phyloP scores from a whole-genome alignment of 2,797 vertebrate genomes.

The Gallinago solitaria region DNA sequence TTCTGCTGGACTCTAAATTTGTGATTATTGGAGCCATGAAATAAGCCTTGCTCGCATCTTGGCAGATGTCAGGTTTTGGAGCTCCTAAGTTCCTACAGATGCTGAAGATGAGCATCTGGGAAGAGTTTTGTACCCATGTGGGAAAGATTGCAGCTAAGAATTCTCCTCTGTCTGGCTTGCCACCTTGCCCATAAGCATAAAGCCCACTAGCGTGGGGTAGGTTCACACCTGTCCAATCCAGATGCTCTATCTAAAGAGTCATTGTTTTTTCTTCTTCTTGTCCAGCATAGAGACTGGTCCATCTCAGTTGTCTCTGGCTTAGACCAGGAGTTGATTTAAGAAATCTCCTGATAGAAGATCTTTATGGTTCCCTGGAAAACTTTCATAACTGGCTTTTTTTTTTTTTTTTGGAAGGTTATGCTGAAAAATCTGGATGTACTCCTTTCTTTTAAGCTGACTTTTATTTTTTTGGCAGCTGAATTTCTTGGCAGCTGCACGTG shows the following conservation, averaged over 20 bases:
- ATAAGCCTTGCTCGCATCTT: not conserved
- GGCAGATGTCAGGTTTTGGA: not conserved
- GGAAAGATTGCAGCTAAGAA: not conserved
- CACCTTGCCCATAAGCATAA: not conserved
- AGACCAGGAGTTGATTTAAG: not conserved
- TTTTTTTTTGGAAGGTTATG: too few species aligned
- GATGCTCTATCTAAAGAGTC: not conserved
- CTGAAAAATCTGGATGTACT: not conserved
- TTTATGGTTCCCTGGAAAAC: not conserved
- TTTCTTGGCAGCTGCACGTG: not conserved
- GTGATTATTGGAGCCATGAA: not conserved
- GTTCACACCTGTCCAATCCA: not conserved
- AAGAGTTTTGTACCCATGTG: not conserved
- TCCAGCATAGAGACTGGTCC: not conserved
- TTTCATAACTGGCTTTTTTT: not conserved
- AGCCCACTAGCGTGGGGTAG: not conserved
- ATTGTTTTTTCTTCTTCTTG: not conserved
- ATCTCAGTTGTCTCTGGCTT: not conserved
- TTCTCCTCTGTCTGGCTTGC: not conserved
- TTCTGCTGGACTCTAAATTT: not conserved
- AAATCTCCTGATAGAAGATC: not conserved
- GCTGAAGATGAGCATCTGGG: not conserved
- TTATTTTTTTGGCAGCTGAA: not conserved
- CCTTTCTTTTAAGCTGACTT: not conserved
- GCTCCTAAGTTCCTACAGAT: not conserved